Evolutionary conservation across 2,113 vertebrate genomes (phyloP).

Genomic region (Naja naja): DNA sequence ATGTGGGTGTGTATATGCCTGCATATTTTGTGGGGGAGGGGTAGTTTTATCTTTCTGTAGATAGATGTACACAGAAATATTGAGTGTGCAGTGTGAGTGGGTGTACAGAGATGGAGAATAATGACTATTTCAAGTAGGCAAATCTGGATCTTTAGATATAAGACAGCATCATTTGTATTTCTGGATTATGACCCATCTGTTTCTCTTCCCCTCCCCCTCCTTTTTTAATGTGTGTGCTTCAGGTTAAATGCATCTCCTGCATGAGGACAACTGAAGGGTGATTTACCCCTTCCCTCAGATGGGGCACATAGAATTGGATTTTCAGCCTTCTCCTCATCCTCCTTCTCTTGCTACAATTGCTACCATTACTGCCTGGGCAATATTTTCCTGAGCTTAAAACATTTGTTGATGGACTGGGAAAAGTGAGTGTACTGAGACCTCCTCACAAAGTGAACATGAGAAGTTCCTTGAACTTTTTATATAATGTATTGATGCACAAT

Average conservation of each 20-base stretch:
- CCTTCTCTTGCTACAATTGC: constrained; percentile 59
- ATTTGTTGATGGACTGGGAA: constrained; percentile 61
- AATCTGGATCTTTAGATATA: constrained; percentile 53
- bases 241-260: constrained; percentile 74
- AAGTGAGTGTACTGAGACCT: constrained; percentile 56
- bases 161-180: constrained; percentile 60
- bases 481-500: constrained; percentile 38
- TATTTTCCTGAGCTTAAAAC: constrained; percentile 60
- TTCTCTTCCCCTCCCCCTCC: constrained; percentile 31
- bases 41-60: constrained; percentile 13
- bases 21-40: background rate
- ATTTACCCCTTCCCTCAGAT: constrained; percentile 65
- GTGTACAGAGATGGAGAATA: constrained; percentile 58
- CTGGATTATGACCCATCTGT: constrained; percentile 61
- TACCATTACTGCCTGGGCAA: constrained; percentile 50
- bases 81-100: constrained; percentile 63
- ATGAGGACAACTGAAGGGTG: constrained; percentile 71
- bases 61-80: constrained; percentile 56
- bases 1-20: constrained; percentile 32
- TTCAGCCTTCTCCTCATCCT: constrained; percentile 59
- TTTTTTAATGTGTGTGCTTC: constrained; percentile 67
- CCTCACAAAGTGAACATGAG: constrained; percentile 59
- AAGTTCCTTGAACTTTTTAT: constrained; percentile 51
- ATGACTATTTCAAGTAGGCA: constrained; percentile 56
- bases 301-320: constrained; percentile 69